Conservation (phyloP, 2,888 invertebrate species). For the Orthosia gothica region DNA sequence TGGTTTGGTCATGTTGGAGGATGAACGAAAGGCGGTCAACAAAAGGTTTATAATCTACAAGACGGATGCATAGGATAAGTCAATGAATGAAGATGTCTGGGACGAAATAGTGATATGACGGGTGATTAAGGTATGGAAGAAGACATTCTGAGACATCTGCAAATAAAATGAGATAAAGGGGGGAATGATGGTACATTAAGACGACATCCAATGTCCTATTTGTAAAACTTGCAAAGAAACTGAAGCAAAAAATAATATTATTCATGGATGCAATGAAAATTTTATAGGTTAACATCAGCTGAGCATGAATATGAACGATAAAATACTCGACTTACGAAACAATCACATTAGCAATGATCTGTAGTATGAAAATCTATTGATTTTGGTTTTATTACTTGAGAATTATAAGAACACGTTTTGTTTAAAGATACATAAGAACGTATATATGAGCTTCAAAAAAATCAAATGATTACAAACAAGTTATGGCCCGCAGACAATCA, state of each 20-base stretch:
- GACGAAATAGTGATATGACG: neutral
- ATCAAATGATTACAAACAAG: neutral
- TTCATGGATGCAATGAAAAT: neutral
- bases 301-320: neutral
- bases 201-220: neutral
- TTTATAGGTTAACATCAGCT: neutral
- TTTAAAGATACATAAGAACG: neutral
- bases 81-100: too few relatives aligned
- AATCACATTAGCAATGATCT: conserved; percentile 12
- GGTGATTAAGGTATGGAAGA: neutral
- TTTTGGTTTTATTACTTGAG: conserved; percentile 11
- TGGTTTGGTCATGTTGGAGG: neutral
- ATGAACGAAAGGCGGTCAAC: neutral
- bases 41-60: neutral
- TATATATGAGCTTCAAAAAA: neutral
- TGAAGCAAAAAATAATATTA: too few relatives aligned
- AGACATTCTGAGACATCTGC: neutral
- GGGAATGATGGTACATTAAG: too few relatives aligned
- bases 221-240: neutral
- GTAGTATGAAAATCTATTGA: conserved; percentile 22
- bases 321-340: conserved; percentile 1
- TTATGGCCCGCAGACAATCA: neutral
- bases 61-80: neutral
- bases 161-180: neutral
- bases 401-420: conserved; percentile 27